Evolutionary conservation across 2,888 invertebrate species (phyloP), one percentile per base, ranked within the genome.

Genomic region (Gastrophysa polygoni): DNA sequence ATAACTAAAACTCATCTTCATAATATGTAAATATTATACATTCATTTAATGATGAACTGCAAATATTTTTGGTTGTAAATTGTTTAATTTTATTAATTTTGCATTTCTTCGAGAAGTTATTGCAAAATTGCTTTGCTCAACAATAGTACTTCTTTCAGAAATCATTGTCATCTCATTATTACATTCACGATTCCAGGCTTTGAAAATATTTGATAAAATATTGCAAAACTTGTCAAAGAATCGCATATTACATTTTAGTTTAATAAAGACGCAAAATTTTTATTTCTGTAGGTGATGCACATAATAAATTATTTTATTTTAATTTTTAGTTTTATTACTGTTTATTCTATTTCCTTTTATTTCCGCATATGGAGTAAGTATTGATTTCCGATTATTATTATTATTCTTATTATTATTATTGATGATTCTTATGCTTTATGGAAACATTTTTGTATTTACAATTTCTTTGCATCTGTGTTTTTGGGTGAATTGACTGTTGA

Each of bases 241-340:
- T 52, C 38, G 63, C 57, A 59, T 63, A 57, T 57, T 63, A 63
- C 34, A 52, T 59, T 63, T 63, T 63, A 63, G 57, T 63, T 63
- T 59, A 52, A 59, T 44, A 56, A 58, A 48, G 58, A 59, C 63
- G 63, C 63, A 56, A 63, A 63, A 63, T 63, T 63, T 59, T 67
- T 64, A 67, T 64, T 67, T 67, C 62, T 67, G 61, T 67, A 67
- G 63, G 63, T 59, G 57, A 60, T 67, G 63, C 62, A 63, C 61
- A 61, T 60, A 67, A 67, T 67, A 67, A 64, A 67, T 67, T 67
- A 64, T 67, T 64, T 59, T 62, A 62, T 61, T 62, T 58, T 63
- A 60, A 50, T 51, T 62, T 60, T 58, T 67, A 56, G 62, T 67
- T 67, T 67, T 52, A 63, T 59, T 62, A 64, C 57, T 50, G 56